Conservation (phyloP, 2,113 vertebrate species). For the Meles meles region DNA sequence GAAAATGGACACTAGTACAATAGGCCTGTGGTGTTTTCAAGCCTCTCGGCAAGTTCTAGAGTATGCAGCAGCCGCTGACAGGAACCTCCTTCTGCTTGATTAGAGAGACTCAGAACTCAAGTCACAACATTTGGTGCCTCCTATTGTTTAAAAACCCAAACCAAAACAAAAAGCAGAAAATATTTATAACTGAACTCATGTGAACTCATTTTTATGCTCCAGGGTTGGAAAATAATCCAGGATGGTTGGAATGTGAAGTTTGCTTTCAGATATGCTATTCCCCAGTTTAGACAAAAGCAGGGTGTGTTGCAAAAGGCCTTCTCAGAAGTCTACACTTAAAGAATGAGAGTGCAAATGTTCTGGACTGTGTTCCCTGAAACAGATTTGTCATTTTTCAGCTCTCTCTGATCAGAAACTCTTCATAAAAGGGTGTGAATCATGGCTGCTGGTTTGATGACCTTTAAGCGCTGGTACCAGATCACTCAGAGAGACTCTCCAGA, state of each 20-base stretch:
- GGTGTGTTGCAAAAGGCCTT: not conserved
- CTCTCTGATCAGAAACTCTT: not conserved
- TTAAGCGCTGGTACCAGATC: not conserved
- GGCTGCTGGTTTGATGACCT: not conserved
- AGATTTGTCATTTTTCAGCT: not conserved
- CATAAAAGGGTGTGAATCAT: not conserved
- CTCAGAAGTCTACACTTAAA: not conserved
- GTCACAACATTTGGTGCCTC: not conserved
- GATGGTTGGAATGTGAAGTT: not conserved
- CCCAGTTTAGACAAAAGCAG: not conserved
- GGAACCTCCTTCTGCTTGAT: not conserved
- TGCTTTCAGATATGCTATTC: not conserved
- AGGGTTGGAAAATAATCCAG: slow-evolving; percentile 23
- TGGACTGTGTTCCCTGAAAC: not conserved
- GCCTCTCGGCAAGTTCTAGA: not conserved
- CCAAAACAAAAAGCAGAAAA: not conserved
- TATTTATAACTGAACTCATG: not conserved
- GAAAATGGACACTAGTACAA: slow-evolving; percentile 7
- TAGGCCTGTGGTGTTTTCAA: not conserved
- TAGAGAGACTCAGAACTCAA: not conserved
- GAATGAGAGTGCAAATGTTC: not conserved
- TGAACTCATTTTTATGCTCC: not conserved
- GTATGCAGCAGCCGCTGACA: accelerated
- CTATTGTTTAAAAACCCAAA: not conserved
- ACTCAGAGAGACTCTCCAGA: not conserved